These are phyloP conservation scores for Melanocharis versteri DNA, from an alignment of 2,113 vertebrate species.

Conservation along the genomic window DNA sequence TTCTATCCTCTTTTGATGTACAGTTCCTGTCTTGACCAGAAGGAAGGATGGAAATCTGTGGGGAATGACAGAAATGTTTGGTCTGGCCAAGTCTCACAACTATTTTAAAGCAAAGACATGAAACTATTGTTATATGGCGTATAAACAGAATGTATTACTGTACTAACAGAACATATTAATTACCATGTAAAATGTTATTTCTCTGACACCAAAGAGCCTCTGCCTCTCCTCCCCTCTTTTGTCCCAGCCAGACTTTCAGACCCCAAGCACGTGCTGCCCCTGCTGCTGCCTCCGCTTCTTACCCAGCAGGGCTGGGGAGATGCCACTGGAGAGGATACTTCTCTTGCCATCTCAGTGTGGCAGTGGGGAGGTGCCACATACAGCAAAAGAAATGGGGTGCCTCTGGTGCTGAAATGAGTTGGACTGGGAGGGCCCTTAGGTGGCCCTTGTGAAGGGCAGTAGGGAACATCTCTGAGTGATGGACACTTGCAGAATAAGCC, in stretches of 20 bases:
- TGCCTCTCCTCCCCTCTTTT: not conserved
- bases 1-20: not conserved
- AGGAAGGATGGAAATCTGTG: not conserved
- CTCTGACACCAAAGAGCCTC: not conserved
- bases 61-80: not conserved
- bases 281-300: not conserved
- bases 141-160: not conserved
- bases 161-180: not conserved
- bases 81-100: not conserved
- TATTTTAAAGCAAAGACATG: not conserved
- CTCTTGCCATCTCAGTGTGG: fast-evolving
- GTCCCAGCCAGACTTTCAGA: not conserved
- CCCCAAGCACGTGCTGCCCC: fast-evolving
- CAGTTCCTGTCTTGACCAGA: not conserved
- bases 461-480: not conserved
- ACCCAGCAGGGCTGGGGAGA: not conserved
- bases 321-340: not conserved
- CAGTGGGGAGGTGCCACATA: not conserved
- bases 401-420: too few relatives aligned
- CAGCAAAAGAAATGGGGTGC: not conserved
- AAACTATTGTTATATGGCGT: not conserved
- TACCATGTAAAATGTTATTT: not conserved
- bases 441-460: not conserved
- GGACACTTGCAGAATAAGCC: not conserved
- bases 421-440: not conserved